These are phyloP conservation scores for Lepus oiostolus DNA, from an alignment of 2,797 vertebrate species.

Conservation along the genomic window DNA sequence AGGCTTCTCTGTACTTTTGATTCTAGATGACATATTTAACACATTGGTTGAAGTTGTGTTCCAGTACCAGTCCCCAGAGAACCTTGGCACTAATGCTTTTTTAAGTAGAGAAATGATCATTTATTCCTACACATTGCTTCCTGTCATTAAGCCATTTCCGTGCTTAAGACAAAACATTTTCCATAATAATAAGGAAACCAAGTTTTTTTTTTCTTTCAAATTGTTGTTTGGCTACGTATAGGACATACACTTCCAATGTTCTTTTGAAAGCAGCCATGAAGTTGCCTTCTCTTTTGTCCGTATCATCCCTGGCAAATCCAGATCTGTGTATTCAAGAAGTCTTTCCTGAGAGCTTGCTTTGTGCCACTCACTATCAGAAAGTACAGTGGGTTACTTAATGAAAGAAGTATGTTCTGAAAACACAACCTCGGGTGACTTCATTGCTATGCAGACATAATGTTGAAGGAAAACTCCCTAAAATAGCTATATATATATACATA, in stretches of 20 bases:
- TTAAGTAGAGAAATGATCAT: constrained; percentile 70
- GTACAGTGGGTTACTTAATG: too few species aligned
- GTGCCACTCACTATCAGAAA: neutral
- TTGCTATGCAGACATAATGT: too few species aligned
- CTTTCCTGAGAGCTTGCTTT: neutral
- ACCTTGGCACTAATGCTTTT: constrained; percentile 63
- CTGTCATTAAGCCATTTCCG: constrained; percentile 77
- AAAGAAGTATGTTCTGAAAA: too few species aligned
- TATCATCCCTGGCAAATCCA: constrained; percentile 16
- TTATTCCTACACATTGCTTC: constrained; percentile 80
- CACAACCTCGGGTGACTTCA: too few species aligned
- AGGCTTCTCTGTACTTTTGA: neutral
- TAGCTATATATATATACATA: too few species aligned
- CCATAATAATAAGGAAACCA: constrained; percentile 75
- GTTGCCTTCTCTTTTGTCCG: neutral
- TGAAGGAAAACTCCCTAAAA: too few species aligned
- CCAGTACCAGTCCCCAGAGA: neutral
- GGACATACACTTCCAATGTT: neutral
- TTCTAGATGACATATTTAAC: neutral
- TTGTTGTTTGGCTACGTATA: constrained; percentile 25
- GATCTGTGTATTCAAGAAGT: neutral
- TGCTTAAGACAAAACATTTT: constrained; percentile 75
- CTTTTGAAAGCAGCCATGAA: constrained; percentile 30
- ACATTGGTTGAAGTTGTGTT: constrained; percentile 15
- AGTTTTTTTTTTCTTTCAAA: neutral